Percentiles rank a stretch among this genome's conserved stretches.
Conservation (phyloP, 2,797 vertebrate genomes). For the Scomberomorus guttatus region DNA sequence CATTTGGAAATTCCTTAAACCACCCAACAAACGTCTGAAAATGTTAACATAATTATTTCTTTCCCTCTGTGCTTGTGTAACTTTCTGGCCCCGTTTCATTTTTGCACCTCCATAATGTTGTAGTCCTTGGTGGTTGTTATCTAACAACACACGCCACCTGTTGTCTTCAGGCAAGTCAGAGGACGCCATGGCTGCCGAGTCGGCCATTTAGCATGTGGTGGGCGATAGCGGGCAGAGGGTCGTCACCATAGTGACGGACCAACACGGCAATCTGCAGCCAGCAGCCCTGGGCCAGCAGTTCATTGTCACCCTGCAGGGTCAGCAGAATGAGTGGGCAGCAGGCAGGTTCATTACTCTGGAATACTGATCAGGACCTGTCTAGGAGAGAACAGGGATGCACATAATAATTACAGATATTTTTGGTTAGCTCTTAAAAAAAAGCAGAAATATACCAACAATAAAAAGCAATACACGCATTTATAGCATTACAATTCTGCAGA, state of each 20-base stretch:
- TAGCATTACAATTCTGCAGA: background rate
- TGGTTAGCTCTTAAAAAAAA: background rate
- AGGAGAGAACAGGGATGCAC: background rate
- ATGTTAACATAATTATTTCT: background rate
- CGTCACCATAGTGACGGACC: slow-evolving; percentile 85
- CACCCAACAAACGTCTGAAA: background rate
- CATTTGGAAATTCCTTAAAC: background rate
- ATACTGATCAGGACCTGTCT: slow-evolving; percentile 6
- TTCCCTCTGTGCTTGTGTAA: slow-evolving; percentile 4
- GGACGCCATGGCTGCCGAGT: slow-evolving; percentile 68
- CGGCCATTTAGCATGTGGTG: slow-evolving; percentile 76
- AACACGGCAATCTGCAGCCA: slow-evolving; percentile 77
- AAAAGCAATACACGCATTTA: background rate
- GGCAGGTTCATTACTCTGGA: background rate
- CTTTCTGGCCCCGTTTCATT: slow-evolving; percentile 1
- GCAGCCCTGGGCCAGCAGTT: slow-evolving; percentile 79
- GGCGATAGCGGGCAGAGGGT: slow-evolving; percentile 82
- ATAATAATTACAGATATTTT: background rate
- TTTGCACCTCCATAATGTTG: background rate
- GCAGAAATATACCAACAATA: background rate
- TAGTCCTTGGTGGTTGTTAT: slow-evolving; percentile 15
- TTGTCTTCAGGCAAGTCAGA: slow-evolving; percentile 69
- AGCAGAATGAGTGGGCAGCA: slow-evolving; percentile 76
- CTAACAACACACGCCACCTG: slow-evolving; percentile 34
- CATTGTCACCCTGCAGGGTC: slow-evolving; percentile 83